These are phyloP conservation scores for Eclectus roratus DNA, from an alignment of 2,113 vertebrate genomes.

Conservation along the genomic window DNA sequence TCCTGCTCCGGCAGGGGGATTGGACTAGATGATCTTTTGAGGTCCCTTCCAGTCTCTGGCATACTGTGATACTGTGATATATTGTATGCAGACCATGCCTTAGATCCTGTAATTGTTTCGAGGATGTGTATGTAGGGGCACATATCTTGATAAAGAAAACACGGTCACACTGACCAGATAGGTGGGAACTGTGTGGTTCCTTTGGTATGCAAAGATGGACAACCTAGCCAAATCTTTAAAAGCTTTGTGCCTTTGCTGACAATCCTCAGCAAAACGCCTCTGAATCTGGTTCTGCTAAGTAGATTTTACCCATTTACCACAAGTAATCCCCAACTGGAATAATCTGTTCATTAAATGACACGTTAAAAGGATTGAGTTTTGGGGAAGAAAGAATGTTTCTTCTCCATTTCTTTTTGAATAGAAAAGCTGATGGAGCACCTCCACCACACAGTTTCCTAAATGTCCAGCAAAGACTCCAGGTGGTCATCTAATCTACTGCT, in stretches of 20 bases:
- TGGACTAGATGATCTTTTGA: too few species aligned
- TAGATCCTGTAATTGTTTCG: background rate
- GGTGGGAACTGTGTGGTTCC: fast-evolving
- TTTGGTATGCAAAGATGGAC: background rate
- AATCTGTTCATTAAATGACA: background rate
- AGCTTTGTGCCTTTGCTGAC: background rate
- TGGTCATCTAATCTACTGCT: background rate
- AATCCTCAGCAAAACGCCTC: background rate
- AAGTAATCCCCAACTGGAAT: background rate
- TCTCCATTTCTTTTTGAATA: background rate
- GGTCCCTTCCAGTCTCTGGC: too few species aligned
- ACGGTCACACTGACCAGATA: background rate
- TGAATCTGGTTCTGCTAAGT: background rate
- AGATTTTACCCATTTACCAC: background rate
- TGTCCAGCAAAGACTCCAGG: background rate
- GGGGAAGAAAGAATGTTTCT: background rate
- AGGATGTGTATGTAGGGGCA: background rate
- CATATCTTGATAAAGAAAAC: background rate
- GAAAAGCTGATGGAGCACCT: background rate
- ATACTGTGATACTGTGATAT: too few species aligned
- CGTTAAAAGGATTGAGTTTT: background rate
- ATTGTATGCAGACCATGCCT: background rate
- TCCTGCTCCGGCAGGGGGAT: too few species aligned
- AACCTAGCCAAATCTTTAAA: background rate
- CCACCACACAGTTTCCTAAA: background rate